phyloP scores from a whole-genome alignment of 2,888 invertebrate species.

The Volucella inflata region DNA sequence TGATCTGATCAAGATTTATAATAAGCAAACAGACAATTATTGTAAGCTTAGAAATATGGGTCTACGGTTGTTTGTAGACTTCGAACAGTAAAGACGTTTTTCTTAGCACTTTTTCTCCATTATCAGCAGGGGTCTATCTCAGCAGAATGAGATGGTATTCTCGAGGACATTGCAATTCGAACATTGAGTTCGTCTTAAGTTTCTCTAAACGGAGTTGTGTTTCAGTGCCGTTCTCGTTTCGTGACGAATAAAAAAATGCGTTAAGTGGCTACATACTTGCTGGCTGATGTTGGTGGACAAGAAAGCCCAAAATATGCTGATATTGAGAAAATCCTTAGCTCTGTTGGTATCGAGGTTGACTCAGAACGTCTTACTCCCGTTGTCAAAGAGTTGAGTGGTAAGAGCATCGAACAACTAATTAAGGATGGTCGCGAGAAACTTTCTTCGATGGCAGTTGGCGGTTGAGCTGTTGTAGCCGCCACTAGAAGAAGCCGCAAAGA shows the following conservation, averaged over 20 bases:
- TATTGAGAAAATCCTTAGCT: conserved; percentile 97
- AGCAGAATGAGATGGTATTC: too few relatives aligned
- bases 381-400: conserved; percentile 93
- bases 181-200: too few relatives aligned
- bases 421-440: conserved; percentile 95
- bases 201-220: too few relatives aligned
- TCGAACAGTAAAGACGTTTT: too few relatives aligned
- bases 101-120: too few relatives aligned
- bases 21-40: too few relatives aligned
- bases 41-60: too few relatives aligned
- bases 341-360: conserved; percentile 97
- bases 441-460: conserved; percentile 96
- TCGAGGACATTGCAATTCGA: too few relatives aligned
- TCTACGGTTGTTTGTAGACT: too few relatives aligned
- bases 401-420: conserved; percentile 95
- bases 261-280: conserved; percentile 99
- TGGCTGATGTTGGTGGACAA: conserved; percentile 97
- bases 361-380: conserved; percentile 93
- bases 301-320: conserved; percentile 91
- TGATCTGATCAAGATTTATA: too few relatives aligned
- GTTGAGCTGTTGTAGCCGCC: conserved; percentile 89
- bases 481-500: conserved; percentile 89
- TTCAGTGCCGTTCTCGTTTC: too few relatives aligned
- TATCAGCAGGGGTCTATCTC: too few relatives aligned
- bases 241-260: conserved; percentile 93